Conservation (phyloP, 2,888 invertebrate species). For the Molorchus minor region DNA sequence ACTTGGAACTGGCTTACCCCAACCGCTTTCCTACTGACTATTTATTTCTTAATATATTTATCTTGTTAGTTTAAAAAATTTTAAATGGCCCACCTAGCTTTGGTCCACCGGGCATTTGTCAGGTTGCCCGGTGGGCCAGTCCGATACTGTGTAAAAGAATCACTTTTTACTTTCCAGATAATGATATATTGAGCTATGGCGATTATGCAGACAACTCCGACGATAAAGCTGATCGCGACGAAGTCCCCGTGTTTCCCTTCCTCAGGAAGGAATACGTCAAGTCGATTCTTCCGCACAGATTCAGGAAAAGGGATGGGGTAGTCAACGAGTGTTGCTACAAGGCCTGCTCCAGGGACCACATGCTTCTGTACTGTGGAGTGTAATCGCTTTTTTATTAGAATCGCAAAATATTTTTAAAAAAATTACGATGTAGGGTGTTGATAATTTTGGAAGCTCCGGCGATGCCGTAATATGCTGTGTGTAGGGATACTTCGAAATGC, state of each 20-base stretch:
- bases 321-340: slow-evolving; percentile 17
- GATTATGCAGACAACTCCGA: slow-evolving; percentile 6
- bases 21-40: background rate
- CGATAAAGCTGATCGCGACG: background rate
- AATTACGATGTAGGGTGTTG: too few species aligned
- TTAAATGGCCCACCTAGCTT: too few species aligned
- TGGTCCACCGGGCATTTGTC: too few species aligned
- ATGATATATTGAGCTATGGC: slow-evolving; percentile 1
- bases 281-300: slow-evolving; percentile 8
- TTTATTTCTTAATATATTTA: too few species aligned
- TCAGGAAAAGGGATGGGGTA: slow-evolving; percentile 3
- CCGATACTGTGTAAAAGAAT: too few species aligned
- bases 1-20: background rate
- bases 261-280: slow-evolving; percentile 7
- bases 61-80: too few species aligned
- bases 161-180: slow-evolving; percentile 18
- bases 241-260: slow-evolving; percentile 10
- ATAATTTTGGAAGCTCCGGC: too few species aligned
- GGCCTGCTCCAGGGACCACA: slow-evolving; percentile 1
- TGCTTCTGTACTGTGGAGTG: background rate
- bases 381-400: background rate
- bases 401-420: background rate
- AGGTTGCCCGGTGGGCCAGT: too few species aligned
- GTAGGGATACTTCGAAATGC: too few species aligned
- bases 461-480: too few species aligned